Evolutionary conservation across 2,888 invertebrate species (phyloP).

Genomic region (Lepidonotus clava): DNA sequence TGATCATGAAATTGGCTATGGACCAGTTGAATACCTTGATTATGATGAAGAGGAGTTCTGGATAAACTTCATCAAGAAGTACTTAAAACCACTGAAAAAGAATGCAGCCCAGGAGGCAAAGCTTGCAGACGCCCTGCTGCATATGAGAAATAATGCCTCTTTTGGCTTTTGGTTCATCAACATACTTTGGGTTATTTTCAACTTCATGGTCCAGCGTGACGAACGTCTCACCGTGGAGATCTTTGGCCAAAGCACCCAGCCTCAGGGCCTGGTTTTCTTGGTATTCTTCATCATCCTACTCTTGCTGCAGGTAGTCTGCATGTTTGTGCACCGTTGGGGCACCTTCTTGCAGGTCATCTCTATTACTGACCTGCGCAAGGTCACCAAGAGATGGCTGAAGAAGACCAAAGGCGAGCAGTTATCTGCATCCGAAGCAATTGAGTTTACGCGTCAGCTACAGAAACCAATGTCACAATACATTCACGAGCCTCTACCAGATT

Average conservation of each 20-base stretch:
- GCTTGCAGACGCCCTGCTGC: conserved; percentile 85
- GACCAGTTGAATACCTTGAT: conserved; percentile 45
- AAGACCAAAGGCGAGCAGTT: conserved; percentile 21
- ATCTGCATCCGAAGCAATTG: conserved; percentile 41
- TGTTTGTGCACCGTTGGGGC: conserved; percentile 77
- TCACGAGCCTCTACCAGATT: conserved; percentile 8
- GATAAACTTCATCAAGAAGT: conserved; percentile 94
- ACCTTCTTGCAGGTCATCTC: conserved; percentile 76
- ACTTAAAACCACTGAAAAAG: conserved; percentile 95
- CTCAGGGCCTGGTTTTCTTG: conserved; percentile 73
- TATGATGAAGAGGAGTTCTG: conserved; percentile 92
- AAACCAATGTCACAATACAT: conserved; percentile 36
- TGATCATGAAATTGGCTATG: conserved; percentile 53
- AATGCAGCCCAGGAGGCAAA: conserved; percentile 85
- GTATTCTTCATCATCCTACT: conserved; percentile 72
- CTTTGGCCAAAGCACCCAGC: conserved; percentile 57
- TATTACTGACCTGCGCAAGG: conserved; percentile 65
- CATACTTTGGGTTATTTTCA: conserved; percentile 96
- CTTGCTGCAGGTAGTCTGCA: conserved; percentile 74
- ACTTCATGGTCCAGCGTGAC: conserved; percentile 72
- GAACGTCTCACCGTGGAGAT: conserved; percentile 18
- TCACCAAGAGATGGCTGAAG: conserved; percentile 31
- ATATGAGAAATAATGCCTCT: conserved; percentile 91
- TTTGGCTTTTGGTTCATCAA: conserved; percentile 95
- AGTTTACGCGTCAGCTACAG: conserved; percentile 36